Conservation (phyloP, 2,113 vertebrate genomes). For the Erythrocercus mccallii region DNA sequence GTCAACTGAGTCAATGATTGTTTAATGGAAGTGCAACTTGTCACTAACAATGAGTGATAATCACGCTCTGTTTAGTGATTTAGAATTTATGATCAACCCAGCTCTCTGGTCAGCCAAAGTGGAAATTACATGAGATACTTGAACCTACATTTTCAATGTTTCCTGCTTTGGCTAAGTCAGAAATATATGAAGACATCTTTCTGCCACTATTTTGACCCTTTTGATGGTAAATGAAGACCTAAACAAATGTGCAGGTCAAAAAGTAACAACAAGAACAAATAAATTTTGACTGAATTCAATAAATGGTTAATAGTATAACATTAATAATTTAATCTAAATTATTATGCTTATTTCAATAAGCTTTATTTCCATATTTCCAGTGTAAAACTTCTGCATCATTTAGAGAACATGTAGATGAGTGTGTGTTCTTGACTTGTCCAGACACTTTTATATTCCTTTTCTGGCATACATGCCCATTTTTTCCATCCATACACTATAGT, state of each 20-base stretch:
- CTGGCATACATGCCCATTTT: not conserved
- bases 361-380: not conserved
- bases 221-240: not conserved
- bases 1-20: not conserved
- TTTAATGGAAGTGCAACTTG: not conserved
- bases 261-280: not conserved
- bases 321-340: not conserved
- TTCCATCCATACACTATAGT: not conserved
- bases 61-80: not conserved
- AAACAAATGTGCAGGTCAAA: not conserved
- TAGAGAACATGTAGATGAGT: not conserved
- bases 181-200: not conserved
- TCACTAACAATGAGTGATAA: not conserved
- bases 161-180: not conserved
- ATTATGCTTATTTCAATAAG: not conserved
- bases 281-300: not conserved
- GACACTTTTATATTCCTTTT: not conserved
- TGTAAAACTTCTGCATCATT: not conserved
- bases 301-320: not conserved
- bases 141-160: not conserved
- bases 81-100: not conserved
- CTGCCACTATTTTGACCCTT: not conserved
- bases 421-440: not conserved
- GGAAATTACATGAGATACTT: not conserved
- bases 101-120: not conserved